A percentile compares a stretch with the other conserved stretches of the same genome.
Conservation (phyloP, 2,888 invertebrate genomes). For the Ecliptopera silaceata region DNA sequence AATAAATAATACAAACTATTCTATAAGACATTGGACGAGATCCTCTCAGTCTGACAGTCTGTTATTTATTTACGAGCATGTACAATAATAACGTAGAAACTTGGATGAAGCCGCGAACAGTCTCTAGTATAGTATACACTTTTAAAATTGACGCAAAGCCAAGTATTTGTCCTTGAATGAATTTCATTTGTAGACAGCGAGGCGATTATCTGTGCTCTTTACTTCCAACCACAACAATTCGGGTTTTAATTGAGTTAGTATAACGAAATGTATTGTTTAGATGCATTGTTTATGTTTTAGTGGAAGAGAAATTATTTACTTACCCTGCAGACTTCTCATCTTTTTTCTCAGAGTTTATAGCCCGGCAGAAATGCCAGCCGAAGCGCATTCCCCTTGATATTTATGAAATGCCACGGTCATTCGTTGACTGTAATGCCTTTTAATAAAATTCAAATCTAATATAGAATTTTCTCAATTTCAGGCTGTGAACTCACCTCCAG, state of each 20-base stretch:
- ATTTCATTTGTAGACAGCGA: conserved; percentile 59
- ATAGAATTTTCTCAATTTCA: conserved; percentile 57
- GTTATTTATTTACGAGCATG: too few species aligned
- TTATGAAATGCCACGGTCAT: conserved; percentile 20
- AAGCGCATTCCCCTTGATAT: conserved; percentile 15
- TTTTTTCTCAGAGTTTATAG: background rate
- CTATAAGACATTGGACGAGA: too few species aligned
- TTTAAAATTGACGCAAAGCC: conserved; percentile 62
- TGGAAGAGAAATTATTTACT: background rate
- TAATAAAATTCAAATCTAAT: conserved; percentile 6
- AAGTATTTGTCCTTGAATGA: conserved; percentile 62
- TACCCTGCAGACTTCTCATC: background rate
- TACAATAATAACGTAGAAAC: too few species aligned
- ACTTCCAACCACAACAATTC: conserved; percentile 20
- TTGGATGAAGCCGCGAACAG: too few species aligned
- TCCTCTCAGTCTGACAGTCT: too few species aligned
- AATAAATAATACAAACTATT: too few species aligned
- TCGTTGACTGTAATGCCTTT: background rate
- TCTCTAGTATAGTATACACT: too few species aligned
- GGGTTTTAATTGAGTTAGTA: conserved; percentile 14
- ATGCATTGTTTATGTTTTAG: conserved; percentile 13
- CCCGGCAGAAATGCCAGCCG: background rate
- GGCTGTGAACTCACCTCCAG: conserved; percentile 80
- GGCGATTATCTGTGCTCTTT: conserved; percentile 47
- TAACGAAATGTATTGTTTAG: conserved; percentile 9